A percentile compares a stretch with the other conserved stretches of the same genome.
Conservation (phyloP, 2,888 invertebrate genomes). For the Noctua pronuba region DNA sequence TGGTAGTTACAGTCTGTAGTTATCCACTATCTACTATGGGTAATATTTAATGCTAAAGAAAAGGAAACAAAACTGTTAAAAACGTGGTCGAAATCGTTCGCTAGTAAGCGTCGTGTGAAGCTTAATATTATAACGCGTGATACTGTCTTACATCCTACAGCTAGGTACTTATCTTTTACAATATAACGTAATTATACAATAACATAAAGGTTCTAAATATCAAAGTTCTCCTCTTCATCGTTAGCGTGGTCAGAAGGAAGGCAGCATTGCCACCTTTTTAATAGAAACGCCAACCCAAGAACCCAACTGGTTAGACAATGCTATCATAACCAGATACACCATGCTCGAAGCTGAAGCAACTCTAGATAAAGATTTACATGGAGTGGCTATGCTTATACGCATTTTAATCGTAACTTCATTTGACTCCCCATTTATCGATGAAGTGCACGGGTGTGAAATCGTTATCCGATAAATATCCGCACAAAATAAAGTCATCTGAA, state of each 20-base stretch:
- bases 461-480: background rate
- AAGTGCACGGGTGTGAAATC: background rate
- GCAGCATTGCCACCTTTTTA: background rate
- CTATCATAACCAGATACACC: background rate
- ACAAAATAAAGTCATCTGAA: background rate
- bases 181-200: background rate
- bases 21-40: no score
- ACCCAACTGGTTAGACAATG: background rate
- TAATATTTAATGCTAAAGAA: no score
- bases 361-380: background rate
- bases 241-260: background rate
- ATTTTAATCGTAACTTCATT: background rate
- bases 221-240: background rate
- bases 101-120: no score
- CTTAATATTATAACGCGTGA: no score
- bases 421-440: background rate
- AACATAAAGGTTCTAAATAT: background rate
- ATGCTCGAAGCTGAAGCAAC: background rate
- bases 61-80: no score
- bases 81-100: no score
- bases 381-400: background rate
- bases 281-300: background rate
- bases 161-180: no score
- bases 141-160: no score
- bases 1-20: no score